Evolutionary conservation across 2,888 invertebrate species (phyloP).

Genomic region (Junonia oenone): DNA sequence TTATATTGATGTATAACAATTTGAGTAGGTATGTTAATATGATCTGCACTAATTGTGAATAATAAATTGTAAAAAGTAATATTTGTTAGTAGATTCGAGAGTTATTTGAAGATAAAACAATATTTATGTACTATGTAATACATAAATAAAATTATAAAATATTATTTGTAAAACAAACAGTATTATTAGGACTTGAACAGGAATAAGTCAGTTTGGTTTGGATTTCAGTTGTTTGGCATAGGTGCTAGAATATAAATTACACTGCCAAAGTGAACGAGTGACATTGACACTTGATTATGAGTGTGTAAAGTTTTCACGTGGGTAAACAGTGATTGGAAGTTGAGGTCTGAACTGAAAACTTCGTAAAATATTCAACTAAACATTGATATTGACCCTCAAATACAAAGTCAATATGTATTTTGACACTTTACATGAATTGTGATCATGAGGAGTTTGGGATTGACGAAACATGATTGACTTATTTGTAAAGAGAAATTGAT

Average conservation of each 20-base stretch:
- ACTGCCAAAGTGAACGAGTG: slow-evolving; percentile 35
- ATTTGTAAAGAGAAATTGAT: background rate
- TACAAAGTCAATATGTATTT: background rate
- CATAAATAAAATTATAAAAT: slow-evolving; percentile 9
- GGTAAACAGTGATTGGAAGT: slow-evolving; percentile 3
- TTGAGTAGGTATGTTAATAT: background rate
- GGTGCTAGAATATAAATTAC: slow-evolving; percentile 36
- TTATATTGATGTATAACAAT: slow-evolving; percentile 5
- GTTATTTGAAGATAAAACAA: background rate
- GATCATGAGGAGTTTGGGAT: too few relatives aligned
- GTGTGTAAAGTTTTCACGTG: background rate
- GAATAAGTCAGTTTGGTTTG: slow-evolving; percentile 16
- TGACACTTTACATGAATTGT: background rate
- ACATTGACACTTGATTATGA: slow-evolving; percentile 20
- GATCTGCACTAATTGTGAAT: slow-evolving; percentile 10
- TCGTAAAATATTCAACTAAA: background rate
- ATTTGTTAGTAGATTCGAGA: slow-evolving; percentile 6
- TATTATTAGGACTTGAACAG: slow-evolving; percentile 29
- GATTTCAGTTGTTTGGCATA: slow-evolving; percentile 25
- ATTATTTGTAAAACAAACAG: slow-evolving; percentile 30
- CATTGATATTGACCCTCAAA: background rate
- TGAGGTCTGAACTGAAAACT: slow-evolving; percentile 8
- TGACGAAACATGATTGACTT: background rate
- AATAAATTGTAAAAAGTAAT: slow-evolving; percentile 9
- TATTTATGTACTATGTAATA: slow-evolving; percentile 1